phyloP scores from a whole-genome alignment of 2,113 vertebrate genomes.

The Neodontobutis hainanensis region DNA sequence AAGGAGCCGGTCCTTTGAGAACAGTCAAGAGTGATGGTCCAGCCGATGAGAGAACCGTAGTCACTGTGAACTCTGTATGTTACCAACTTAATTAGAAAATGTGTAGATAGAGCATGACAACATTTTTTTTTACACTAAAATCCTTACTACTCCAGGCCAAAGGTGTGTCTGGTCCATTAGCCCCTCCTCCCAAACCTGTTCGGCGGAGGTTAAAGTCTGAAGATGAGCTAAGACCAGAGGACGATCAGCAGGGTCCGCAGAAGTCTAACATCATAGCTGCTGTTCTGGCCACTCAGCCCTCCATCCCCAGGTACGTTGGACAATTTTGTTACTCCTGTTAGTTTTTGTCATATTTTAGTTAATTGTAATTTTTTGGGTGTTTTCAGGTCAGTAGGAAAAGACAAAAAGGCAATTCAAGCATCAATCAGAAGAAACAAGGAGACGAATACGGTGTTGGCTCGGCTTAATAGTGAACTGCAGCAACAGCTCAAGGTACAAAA shows the following conservation, averaged over 20 bases:
- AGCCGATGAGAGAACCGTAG: slow-evolving; percentile 85
- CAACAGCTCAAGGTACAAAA: slow-evolving; percentile 93
- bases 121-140: not conserved
- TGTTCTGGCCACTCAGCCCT: slow-evolving; percentile 91
- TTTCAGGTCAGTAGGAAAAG: slow-evolving; percentile 93
- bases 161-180: slow-evolving; percentile 87
- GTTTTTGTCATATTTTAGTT: not conserved
- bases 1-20: slow-evolving; percentile 85
- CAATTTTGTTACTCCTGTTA: not conserved
- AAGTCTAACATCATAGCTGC: slow-evolving; percentile 88
- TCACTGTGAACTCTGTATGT: slow-evolving; percentile 86
- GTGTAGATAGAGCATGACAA: no score
- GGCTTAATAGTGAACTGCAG: slow-evolving; percentile 97
- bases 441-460: slow-evolving; percentile 97
- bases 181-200: slow-evolving; percentile 95
- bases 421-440: slow-evolving; percentile 99
- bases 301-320: slow-evolving; percentile 87
- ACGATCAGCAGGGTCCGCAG: slow-evolving; percentile 89
- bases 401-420: slow-evolving; percentile 98
- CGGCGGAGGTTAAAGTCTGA: slow-evolving; percentile 97
- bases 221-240: slow-evolving; percentile 92
- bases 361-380: slow-evolving; percentile 8
- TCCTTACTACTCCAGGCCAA: slow-evolving; percentile 79
- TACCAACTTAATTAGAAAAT: no score
- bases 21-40: slow-evolving; percentile 89